Evolutionary conservation across 2,888 invertebrate genomes (phyloP).

Genomic region (Amiota mariae): DNA sequence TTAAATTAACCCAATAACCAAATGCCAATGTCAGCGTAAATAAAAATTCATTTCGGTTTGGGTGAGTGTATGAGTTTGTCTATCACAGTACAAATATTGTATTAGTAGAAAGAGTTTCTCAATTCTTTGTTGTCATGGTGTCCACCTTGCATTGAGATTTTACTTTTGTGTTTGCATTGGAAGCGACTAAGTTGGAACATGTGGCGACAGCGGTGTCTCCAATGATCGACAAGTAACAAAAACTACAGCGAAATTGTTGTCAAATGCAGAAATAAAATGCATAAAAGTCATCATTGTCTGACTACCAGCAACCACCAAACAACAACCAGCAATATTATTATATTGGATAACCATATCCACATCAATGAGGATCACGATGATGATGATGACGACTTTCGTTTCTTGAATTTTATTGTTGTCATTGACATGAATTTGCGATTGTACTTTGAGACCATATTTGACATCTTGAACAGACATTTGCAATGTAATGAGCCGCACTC

Average conservation of each 20-base stretch:
- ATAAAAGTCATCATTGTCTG: constrained; percentile 49
- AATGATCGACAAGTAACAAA: constrained; percentile 52
- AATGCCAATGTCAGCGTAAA: constrained; percentile 37
- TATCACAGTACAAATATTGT: not conserved
- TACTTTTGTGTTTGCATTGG: not conserved
- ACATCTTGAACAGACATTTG: constrained; percentile 38
- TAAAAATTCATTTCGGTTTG: constrained; percentile 33
- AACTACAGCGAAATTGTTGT: constrained; percentile 50
- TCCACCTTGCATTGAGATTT: constrained; percentile 33
- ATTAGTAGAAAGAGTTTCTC: not conserved
- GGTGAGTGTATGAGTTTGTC: not conserved
- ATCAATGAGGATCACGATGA: not conserved
- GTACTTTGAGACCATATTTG: constrained; percentile 57
- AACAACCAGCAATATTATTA: too few relatives aligned
- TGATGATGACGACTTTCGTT: constrained; percentile 21
- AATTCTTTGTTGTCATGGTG: constrained; percentile 4
- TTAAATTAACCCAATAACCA: not conserved
- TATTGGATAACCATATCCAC: too few relatives aligned
- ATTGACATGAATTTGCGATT: constrained; percentile 39
- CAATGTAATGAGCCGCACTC: constrained; percentile 30
- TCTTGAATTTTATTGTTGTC: constrained; percentile 24
- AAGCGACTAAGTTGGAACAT: not conserved
- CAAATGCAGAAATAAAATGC: constrained; percentile 43
- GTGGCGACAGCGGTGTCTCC: constrained; percentile 27
- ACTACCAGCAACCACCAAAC: too few relatives aligned